Percentiles rank a stretch among this genome's conserved stretches.
Conservation (phyloP, 1,140 invertebrate genomes). For the Caenorhabditis inopinata region DNA sequence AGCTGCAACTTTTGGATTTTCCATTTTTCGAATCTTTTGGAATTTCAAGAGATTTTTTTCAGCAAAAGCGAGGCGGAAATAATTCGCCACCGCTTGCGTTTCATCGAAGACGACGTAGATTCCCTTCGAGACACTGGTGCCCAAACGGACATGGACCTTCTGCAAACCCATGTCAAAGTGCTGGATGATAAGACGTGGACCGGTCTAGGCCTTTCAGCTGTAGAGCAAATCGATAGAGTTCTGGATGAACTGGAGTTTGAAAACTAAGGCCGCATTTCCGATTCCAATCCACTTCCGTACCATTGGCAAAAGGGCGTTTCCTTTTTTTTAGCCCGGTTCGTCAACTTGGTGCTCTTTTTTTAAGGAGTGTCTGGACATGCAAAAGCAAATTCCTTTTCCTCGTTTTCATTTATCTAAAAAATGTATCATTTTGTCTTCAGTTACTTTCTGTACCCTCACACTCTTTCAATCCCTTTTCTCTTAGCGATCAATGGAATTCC, state of each 20-base stretch:
- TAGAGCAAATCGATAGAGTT: slow-evolving; percentile 44
- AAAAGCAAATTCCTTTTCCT: not conserved
- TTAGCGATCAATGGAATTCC: no score
- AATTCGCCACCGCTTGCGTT: slow-evolving; percentile 15
- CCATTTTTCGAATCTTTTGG: not conserved
- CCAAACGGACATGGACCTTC: slow-evolving; percentile 36
- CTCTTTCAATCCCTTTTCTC: not conserved
- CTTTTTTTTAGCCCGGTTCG: no score
- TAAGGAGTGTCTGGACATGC: not conserved
- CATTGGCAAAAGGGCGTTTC: no score
- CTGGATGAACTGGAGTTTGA: slow-evolving; percentile 36
- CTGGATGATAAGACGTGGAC: slow-evolving; percentile 37
- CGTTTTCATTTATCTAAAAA: no score
- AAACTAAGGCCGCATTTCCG: not conserved
- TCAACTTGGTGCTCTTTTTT: no score
- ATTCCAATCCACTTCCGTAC: not conserved
- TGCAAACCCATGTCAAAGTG: slow-evolving; percentile 16
- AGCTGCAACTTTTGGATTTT: no score
- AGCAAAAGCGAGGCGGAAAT: slow-evolving; percentile 27
- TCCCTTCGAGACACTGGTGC: slow-evolving; percentile 8
- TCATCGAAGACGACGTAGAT: slow-evolving; percentile 34
- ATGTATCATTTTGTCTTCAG: not conserved
- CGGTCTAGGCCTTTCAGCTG: slow-evolving; percentile 36
- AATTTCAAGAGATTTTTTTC: not conserved
- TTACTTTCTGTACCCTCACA: not conserved